Evolutionary conservation across 2,113 vertebrate species (phyloP).

Genomic region (Mola mola): DNA sequence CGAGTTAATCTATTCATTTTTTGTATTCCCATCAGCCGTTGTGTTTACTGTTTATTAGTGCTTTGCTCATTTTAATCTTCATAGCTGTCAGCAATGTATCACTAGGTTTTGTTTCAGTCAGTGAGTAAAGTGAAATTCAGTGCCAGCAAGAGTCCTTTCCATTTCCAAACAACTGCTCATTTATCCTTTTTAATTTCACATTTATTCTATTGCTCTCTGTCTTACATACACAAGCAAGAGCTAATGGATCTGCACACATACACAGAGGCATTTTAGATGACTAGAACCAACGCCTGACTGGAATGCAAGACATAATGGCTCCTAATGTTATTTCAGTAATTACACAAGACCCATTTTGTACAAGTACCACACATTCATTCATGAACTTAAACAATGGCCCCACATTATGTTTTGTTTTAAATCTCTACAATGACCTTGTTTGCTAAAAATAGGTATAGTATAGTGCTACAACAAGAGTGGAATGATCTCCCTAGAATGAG

Average conservation of each 20-base stretch:
- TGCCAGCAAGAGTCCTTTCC: conserved; percentile 21
- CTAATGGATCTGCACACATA: not conserved
- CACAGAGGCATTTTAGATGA: not conserved
- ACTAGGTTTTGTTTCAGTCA: conserved; percentile 52
- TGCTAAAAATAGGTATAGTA: too few relatives aligned
- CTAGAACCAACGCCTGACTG: not conserved
- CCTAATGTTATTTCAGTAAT: not conserved
- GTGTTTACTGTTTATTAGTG: conserved; percentile 61
- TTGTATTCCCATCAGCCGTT: conserved; percentile 51
- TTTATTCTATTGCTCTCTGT: conserved; percentile 16
- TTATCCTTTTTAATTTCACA: conserved; percentile 20
- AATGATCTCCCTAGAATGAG: too few relatives aligned
- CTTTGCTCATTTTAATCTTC: conserved; percentile 50
- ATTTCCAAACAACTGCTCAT: conserved; percentile 37
- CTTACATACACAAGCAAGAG: not conserved
- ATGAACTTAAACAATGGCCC: too few relatives aligned
- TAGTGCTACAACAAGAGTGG: too few relatives aligned
- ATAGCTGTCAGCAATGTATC: conserved; percentile 47
- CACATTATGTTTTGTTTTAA: too few relatives aligned
- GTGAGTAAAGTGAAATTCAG: conserved; percentile 44
- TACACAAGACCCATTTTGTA: too few relatives aligned
- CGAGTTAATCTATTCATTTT: conserved; percentile 34
- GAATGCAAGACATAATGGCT: not conserved
- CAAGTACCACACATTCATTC: too few relatives aligned
- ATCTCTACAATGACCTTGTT: too few relatives aligned